These are phyloP conservation scores for Tenthredo amoena DNA, from an alignment of 2,888 invertebrate genomes.

Conservation along the genomic window DNA sequence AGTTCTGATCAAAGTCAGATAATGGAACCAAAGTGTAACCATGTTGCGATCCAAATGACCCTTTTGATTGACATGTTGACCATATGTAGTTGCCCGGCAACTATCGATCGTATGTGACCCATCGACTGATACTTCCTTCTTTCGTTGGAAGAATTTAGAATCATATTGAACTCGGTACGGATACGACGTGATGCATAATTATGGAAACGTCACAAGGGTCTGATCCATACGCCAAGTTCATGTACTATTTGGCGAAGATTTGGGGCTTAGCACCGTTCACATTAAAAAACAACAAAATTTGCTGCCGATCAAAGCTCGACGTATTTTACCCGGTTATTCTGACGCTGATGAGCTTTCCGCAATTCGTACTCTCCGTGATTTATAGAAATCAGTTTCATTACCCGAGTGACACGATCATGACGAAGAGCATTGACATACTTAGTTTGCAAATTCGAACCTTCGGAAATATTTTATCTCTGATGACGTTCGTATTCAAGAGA, in stretches of 20 bases:
- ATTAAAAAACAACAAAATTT: neutral
- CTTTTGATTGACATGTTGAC: neutral
- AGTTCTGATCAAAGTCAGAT: neutral
- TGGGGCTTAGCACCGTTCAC: constrained; percentile 16
- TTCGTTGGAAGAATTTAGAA: neutral
- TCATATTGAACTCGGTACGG: neutral
- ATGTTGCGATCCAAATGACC: neutral
- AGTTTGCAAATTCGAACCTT: neutral
- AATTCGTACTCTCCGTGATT: neutral
- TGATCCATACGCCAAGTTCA: neutral
- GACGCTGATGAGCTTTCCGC: neutral
- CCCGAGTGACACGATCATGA: neutral
- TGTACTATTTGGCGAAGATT: neutral
- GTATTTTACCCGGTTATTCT: neutral
- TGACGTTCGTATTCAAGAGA: neutral
- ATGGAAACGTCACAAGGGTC: neutral
- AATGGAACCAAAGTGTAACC: neutral
- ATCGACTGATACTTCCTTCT: neutral
- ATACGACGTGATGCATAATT: neutral
- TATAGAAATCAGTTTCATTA: neutral
- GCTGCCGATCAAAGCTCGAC: neutral
- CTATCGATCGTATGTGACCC: neutral
- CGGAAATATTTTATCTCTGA: neutral
- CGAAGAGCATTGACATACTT: neutral
- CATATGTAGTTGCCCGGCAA: neutral